Conservation (phyloP, 1,140 invertebrate genomes). For the Drosophila kikkawai region DNA sequence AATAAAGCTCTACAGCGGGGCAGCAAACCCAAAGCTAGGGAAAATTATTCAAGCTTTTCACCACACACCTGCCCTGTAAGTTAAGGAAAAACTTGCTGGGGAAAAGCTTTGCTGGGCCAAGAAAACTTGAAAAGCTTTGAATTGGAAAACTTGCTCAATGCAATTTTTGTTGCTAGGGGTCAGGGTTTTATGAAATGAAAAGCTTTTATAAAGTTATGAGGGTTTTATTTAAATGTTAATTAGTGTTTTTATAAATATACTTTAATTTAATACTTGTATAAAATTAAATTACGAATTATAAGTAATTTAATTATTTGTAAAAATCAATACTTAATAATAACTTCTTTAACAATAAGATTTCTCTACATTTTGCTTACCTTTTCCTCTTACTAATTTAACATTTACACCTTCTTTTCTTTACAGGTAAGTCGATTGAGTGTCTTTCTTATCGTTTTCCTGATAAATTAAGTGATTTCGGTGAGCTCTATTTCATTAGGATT, state of each 20-base stretch:
- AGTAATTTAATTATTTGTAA: too few species aligned
- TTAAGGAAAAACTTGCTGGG: background rate
- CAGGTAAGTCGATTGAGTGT: conserved; percentile 55
- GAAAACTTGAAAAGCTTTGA: conserved; percentile 15
- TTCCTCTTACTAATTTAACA: conserved; percentile 2
- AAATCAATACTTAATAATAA: too few species aligned
- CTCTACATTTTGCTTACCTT: background rate
- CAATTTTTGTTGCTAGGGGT: conserved; percentile 38
- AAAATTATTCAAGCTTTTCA: conserved; percentile 18
- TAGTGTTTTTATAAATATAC: background rate
- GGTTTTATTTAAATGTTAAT: background rate
- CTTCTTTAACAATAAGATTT: background rate
- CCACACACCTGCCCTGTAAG: background rate
- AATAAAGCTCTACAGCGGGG: conserved; percentile 13
- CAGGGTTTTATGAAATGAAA: conserved; percentile 36
- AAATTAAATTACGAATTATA: background rate
- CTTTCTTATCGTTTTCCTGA: background rate
- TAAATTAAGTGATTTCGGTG: conserved; percentile 12
- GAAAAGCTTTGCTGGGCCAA: background rate
- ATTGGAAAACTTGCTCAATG: conserved; percentile 1
- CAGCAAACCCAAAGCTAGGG: conserved; percentile 19
- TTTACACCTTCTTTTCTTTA: conserved; percentile 32
- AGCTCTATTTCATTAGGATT: conserved; percentile 10
- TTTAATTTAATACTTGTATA: background rate
- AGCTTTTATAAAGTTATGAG: background rate